Base-by-base conservation (phyloP, 92 coral and sea anemone species). In the Porites rus region DNA sequence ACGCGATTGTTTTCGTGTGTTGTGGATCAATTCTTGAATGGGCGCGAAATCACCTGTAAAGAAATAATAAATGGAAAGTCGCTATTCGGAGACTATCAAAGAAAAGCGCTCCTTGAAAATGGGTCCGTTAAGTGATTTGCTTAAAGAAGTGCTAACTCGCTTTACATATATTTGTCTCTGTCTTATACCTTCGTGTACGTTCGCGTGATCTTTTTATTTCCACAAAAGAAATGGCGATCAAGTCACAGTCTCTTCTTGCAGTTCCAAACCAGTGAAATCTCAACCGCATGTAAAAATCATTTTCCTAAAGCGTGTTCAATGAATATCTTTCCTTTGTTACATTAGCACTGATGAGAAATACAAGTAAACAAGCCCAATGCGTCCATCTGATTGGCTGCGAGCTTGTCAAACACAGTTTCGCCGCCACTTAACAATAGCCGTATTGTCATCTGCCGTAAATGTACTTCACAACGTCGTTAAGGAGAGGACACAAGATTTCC, bases 351-450 rank as follows among this genome's bases (percentile, higher is more conserved):
- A 72, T 52, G 71, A 75, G 75, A 75, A 19, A 18, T 82, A 90
- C 93, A 91, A 74, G 93, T 87, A 91, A 91, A 82, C 93, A 91
- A 87, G 87, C 67, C 76, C 31, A 74, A 68, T 52, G 70, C 90
- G 75, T 61, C 78, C 50, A 64, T 81, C 76, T 67, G 90, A 95
- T 95, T 95, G 98, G 98, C 88, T 79, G 69, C 58, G 81, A 77
- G 69, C 92, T 83, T 95, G 98, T 95, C 98, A 95, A 90, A 83
- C 89, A 85, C 79, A 71, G 91, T 75, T 67, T 90, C 66, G 88
- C 69, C 88, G 98, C 93, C 98, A 92, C 73, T 77, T 89, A 94
- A 93, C 94, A 88, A 88, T 87, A 79, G 56, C 22, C 38, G 72
- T 24, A 65, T 70, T 76, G 72, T 88, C 75, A 54, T 6, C 31